Conservation (phyloP, 2,888 invertebrate species). For the Actias luna region DNA sequence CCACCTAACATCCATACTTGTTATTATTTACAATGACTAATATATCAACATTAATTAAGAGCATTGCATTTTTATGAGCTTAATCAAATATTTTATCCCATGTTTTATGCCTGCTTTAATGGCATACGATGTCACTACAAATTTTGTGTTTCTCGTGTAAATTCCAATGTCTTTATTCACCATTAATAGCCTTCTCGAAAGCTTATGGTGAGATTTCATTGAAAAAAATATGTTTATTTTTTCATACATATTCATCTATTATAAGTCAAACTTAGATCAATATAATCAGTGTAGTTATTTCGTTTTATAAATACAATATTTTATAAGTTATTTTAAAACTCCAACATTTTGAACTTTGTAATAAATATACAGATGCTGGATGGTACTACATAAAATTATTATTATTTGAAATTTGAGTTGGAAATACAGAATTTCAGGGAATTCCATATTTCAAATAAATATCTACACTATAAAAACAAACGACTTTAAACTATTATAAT, state of each 20-base stretch:
- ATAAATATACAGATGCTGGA: neutral
- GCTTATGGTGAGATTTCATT: constrained; percentile 38
- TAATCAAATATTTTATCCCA: constrained; percentile 70
- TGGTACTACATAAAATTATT: neutral
- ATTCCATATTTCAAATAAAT: constrained; percentile 46
- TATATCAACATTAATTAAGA: constrained; percentile 71
- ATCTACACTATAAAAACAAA: constrained; percentile 7
- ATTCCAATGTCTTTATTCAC: constrained; percentile 23
- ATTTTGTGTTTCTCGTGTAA: constrained; percentile 27
- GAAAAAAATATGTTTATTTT: constrained; percentile 30
- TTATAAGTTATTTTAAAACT: constrained; percentile 11
- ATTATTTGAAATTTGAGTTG: neutral
- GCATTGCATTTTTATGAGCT: constrained; percentile 77
- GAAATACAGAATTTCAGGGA: constrained; percentile 46
- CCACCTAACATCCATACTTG: constrained; percentile 57
- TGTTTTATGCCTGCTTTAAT: constrained; percentile 58
- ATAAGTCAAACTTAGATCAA: constrained; percentile 75
- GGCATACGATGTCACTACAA: neutral
- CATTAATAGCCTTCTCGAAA: constrained; percentile 47
- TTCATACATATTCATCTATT: constrained; percentile 56
- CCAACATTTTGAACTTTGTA: neutral
- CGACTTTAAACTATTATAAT: constrained; percentile 7
- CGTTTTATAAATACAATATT: constrained; percentile 32
- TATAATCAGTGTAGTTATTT: constrained; percentile 50
- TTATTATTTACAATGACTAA: constrained; percentile 80